Evolutionary conservation across 2,113 vertebrate species (phyloP), one percentile per base, ranked within the genome.

Genomic region (Carassius gibelio): DNA sequence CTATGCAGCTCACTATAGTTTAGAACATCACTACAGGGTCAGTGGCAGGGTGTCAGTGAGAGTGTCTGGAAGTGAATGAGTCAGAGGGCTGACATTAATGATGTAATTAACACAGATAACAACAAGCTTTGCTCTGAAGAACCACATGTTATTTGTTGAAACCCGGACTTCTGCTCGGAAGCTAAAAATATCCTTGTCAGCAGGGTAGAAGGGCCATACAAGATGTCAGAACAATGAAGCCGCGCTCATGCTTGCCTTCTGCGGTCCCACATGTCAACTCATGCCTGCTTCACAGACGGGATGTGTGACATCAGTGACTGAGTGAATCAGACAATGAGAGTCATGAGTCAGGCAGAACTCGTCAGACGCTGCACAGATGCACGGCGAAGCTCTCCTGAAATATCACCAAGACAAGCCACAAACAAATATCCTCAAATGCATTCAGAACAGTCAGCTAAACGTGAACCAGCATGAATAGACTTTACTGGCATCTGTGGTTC

Each of bases 21-120:
- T 9, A 15, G 30, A 19, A 1, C 14, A 36, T 10, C 17, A 52
- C 42, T 66, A 45, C 0, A 23, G 38, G 50, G 79, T 38, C 11
- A 68, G 62, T 45, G 59, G 10, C 34, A n/a, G 36, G 11, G 62
- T 71, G 66, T 79, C 68, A 72, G 55, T 36, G 66, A 69, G 48
- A 78, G 34, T 84, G 68, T 80, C 34, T 82, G 9, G 64, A 61
- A 52, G n/a, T 5, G 52, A 61, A 11, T 36, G 87, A 83, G 81
- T 42, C 75, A 85, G 81, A 50, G 75, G 76, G 30, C 57, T 86
- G 87, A 88, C 87, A 75, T 88, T 81, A 81, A 81, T 5, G 26
- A 52, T 81, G 79, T 88, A 86, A 88, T 88, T 81, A 88, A 83
- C 84, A 86, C 66, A 80, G 87, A 86, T 84, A 69, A 86, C 75